A percentile compares a stretch with the other conserved stretches of the same genome.
Conservation (phyloP, 2,888 invertebrate genomes). For the Melieria picta region DNA sequence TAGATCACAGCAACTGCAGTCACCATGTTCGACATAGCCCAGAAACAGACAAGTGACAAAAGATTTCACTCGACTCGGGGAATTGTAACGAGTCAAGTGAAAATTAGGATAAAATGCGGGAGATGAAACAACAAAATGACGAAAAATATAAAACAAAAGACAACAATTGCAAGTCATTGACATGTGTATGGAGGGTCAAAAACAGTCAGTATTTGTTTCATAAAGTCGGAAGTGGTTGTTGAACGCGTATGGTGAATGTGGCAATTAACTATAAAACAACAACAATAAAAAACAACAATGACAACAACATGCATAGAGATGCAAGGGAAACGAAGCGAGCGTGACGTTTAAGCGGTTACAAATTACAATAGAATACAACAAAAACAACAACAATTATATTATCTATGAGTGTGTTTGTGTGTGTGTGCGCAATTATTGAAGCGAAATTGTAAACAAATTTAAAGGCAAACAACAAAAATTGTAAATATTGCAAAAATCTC, state of each 20-base stretch:
- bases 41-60: neutral
- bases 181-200: neutral
- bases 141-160: neutral
- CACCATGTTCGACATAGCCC: too few relatives aligned
- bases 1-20: too few relatives aligned
- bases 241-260: neutral
- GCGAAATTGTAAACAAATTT: constrained; percentile 1
- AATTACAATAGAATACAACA: neutral
- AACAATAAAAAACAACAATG: neutral
- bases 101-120: neutral
- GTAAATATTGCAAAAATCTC: neutral
- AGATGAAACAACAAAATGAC: neutral
- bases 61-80: neutral
- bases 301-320: neutral
- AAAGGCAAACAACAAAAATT: neutral
- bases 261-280: too few relatives aligned
- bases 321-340: neutral
- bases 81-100: neutral
- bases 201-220: neutral
- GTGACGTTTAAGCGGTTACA: neutral
- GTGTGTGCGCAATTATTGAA: neutral
- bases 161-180: constrained; percentile 6
- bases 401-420: neutral
- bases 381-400: neutral
- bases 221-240: neutral